Conservation (phyloP, 2,888 invertebrate species). For the Cephus rjabovi region DNA sequence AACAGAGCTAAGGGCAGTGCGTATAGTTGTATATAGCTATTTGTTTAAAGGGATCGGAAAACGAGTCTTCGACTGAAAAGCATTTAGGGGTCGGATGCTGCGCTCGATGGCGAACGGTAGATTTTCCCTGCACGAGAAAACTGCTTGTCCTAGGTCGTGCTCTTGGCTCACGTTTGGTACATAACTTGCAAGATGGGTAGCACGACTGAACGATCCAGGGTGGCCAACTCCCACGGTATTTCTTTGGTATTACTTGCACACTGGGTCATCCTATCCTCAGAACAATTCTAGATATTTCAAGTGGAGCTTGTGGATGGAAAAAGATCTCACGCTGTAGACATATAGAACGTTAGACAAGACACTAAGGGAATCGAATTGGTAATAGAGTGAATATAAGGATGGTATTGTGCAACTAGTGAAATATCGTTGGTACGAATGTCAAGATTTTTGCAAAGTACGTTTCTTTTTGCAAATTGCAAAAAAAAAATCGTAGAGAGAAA, state of each 20-base stretch:
- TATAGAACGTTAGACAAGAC: background rate
- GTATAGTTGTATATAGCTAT: background rate
- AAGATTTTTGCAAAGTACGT: background rate
- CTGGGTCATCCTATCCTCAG: conserved; percentile 32
- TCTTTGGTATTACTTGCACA: conserved; percentile 35
- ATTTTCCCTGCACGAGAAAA: conserved; percentile 18
- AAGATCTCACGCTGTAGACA: background rate
- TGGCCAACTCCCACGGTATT: conserved; percentile 25
- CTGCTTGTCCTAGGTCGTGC: conserved; percentile 45
- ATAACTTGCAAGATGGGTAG: conserved; percentile 44
- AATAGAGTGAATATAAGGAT: background rate
- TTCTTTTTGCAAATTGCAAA: background rate
- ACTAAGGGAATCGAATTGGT: background rate
- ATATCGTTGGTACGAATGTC: background rate
- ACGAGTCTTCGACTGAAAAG: background rate
- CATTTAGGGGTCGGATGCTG: background rate
- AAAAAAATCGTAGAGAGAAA: background rate
- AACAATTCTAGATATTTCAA: conserved; percentile 22
- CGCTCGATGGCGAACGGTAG: background rate
- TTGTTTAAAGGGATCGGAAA: background rate
- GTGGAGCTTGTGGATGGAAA: background rate
- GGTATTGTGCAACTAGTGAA: background rate
- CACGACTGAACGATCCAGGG: conserved; percentile 16
- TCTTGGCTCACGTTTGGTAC: conserved; percentile 45
- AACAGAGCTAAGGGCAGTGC: background rate